These are phyloP conservation scores for Lemur catta DNA, from an alignment of 2,797 vertebrate genomes.

Conservation along the genomic window DNA sequence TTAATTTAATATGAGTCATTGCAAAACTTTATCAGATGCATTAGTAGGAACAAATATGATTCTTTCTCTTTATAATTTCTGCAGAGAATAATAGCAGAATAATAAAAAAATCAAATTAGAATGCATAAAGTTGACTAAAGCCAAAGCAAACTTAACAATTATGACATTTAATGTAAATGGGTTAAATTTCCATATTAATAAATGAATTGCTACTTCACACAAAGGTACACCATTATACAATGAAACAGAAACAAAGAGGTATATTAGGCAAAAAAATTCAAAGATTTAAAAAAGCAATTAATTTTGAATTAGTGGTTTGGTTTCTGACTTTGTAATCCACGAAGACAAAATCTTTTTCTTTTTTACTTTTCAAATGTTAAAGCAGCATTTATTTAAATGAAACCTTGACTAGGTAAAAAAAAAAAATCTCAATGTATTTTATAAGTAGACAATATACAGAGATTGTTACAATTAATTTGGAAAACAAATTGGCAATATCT, in stretches of 20 bases:
- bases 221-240: neutral
- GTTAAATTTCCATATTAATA: constrained; percentile 13
- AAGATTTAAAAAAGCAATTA: neutral
- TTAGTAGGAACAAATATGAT: neutral
- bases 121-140: neutral
- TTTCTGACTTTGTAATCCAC: neutral
- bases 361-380: constrained; percentile 17
- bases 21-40: constrained; percentile 9
- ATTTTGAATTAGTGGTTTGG: constrained; percentile 3
- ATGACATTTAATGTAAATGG: neutral
- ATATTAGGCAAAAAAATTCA: neutral
- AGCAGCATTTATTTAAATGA: neutral
- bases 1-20: constrained; percentile 29
- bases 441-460: neutral
- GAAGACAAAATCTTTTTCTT: neutral
- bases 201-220: neutral
- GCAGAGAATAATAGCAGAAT: neutral
- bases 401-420: neutral
- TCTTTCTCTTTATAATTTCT: constrained; percentile 29
- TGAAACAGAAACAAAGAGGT: neutral
- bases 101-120: constrained; percentile 16
- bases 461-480: neutral
- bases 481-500: neutral
- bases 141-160: neutral
- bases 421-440: neutral